These are phyloP conservation scores for Theristus sp. DNA, from an alignment of 2,888 invertebrate species.

Conservation along the genomic window DNA sequence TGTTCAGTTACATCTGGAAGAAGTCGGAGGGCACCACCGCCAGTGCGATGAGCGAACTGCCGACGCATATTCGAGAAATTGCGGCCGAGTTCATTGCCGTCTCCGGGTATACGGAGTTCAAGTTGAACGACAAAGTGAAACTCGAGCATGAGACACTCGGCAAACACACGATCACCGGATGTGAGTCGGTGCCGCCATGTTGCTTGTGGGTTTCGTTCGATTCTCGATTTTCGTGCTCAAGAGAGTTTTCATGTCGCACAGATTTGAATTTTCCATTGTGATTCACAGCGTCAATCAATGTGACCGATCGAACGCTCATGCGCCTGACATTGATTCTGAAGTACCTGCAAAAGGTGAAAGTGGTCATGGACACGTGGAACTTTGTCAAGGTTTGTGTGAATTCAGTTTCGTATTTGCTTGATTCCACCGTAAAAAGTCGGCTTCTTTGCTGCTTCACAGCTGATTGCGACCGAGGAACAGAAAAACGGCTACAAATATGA, in stretches of 20 bases:
- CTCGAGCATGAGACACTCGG: not conserved
- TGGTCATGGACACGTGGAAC: not conserved
- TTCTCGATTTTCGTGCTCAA: not conserved
- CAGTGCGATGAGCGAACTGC: not conserved
- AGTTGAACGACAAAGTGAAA: not conserved
- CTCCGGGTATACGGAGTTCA: not conserved
- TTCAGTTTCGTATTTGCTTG: not conserved
- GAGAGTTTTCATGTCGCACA: no score
- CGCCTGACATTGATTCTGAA: not conserved
- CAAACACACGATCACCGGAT: not conserved
- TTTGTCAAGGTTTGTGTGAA: not conserved
- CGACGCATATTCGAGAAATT: not conserved
- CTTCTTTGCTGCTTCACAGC: no score
- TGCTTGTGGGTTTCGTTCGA: not conserved
- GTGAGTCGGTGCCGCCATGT: not conserved
- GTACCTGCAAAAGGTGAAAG: not conserved
- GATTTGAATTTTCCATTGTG: no score
- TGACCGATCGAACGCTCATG: not conserved
- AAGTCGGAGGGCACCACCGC: not conserved
- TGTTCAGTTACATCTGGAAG: no score
- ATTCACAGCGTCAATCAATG: not conserved
- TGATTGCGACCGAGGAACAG: no score
- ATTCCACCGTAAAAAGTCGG: no score
- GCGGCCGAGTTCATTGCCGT: not conserved
- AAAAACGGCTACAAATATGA: not conserved